Conservation (phyloP, 2,888 invertebrate species). For the Baccha elongata region DNA sequence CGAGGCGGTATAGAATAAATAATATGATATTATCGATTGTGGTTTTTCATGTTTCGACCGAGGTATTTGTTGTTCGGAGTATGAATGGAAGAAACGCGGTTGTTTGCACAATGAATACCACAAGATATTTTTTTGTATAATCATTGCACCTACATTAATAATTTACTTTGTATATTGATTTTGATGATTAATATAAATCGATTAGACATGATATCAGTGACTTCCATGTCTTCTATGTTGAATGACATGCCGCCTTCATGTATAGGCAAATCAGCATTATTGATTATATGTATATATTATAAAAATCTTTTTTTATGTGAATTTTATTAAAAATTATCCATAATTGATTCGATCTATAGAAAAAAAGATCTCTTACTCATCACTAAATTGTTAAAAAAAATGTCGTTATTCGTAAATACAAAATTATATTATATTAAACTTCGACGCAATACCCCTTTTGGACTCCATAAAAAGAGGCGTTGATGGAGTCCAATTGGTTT, state of each 20-base stretch:
- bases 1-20: conserved; percentile 43
- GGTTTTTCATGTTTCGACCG: conserved; percentile 43
- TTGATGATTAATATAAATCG: conserved; percentile 24
- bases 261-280: not conserved
- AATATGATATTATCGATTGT: conserved; percentile 51
- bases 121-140: conserved; percentile 34
- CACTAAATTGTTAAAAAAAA: too few relatives aligned
- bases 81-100: not conserved
- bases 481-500: too few relatives aligned
- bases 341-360: too few relatives aligned
- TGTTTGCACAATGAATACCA: conserved; percentile 27
- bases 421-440: too few relatives aligned
- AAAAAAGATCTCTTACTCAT: too few relatives aligned
- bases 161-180: conserved; percentile 24
- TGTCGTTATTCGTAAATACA: too few relatives aligned
- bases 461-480: too few relatives aligned
- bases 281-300: not conserved
- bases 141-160: conserved; percentile 26
- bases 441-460: too few relatives aligned
- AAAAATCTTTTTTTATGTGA: too few relatives aligned
- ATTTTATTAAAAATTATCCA: too few relatives aligned
- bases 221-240: not conserved
- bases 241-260: not conserved
- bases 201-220: conserved; percentile 29
- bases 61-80: conserved; percentile 37